Evolutionary conservation across 1,140 invertebrate genomes (phyloP).

Genomic region (Apis florea): DNA sequence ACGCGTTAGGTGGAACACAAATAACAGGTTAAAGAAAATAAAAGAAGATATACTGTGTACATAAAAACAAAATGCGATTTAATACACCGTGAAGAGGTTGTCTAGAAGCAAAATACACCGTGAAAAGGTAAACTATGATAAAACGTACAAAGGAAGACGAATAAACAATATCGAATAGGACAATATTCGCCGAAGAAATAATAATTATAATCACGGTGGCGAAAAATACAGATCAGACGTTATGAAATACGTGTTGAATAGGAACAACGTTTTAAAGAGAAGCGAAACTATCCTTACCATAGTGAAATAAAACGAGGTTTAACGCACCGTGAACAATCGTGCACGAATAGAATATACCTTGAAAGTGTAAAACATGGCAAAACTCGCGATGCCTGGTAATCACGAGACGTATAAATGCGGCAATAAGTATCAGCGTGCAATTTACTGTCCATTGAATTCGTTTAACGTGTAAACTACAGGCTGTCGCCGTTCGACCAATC

Average conservation of each 20-base stretch:
- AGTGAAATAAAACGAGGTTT: background rate
- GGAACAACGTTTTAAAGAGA: background rate
- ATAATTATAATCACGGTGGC: background rate
- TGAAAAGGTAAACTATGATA: background rate
- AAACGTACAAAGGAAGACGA: background rate
- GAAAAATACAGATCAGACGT: background rate
- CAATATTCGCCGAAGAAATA: background rate
- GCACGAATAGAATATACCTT: background rate
- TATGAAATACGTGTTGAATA: background rate
- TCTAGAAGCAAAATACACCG: background rate
- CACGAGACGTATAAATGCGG: background rate
- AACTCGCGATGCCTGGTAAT: background rate
- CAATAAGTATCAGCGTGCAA: background rate
- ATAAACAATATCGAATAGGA: background rate
- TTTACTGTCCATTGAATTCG: constrained; percentile 21
- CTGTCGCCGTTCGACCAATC: background rate
- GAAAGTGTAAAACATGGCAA: background rate
- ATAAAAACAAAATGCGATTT: background rate
- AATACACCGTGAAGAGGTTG: background rate
- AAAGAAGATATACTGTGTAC: background rate
- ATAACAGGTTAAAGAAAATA: background rate
- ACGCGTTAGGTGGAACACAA: background rate
- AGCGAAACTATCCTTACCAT: no score
- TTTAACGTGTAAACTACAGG: constrained; percentile 7
- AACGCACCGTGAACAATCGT: background rate